Percentiles rank a stretch among this genome's conserved stretches.
Evolutionary conservation across 1,140 invertebrate genomes (phyloP).

Genomic region (Bilobella aurantiaca): DNA sequence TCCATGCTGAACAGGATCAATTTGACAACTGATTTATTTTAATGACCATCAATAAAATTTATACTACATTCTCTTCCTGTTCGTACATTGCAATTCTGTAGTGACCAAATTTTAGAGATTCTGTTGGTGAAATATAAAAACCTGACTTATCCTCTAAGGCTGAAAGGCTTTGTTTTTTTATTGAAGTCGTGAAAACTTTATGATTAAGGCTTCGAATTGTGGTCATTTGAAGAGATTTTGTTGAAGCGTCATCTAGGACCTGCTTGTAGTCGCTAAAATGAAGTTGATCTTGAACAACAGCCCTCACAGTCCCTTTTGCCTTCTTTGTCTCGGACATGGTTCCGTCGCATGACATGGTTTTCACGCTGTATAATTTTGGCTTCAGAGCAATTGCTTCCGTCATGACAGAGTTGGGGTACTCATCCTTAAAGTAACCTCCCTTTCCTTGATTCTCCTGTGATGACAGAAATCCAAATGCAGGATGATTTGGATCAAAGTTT

Average conservation of each 20-base stretch:
- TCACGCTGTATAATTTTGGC: conserved; percentile 2
- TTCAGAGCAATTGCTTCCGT: not conserved
- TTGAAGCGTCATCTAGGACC: not conserved
- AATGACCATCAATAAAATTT: not conserved
- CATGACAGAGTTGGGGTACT: not conserved
- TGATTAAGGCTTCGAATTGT: not conserved
- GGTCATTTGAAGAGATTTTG: too few species aligned
- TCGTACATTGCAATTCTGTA: not conserved
- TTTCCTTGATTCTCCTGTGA: not conserved
- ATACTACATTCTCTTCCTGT: not conserved
- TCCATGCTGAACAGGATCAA: not conserved
- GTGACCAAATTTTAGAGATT: conserved; percentile 6
- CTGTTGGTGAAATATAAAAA: not conserved
- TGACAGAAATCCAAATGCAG: not conserved
- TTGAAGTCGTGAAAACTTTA: not conserved
- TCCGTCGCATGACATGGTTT: not conserved
- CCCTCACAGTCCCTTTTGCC: not conserved
- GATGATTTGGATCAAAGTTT: not conserved
- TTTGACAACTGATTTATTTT: not conserved
- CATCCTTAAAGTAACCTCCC: not conserved
- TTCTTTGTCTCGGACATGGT: not conserved
- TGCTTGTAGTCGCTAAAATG: not conserved
- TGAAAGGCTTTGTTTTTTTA: not conserved
- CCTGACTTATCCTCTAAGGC: not conserved
- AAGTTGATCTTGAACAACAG: conserved; percentile 1